Evolutionary conservation across 2,888 invertebrate genomes (phyloP).

Genomic region (Octonoba sinensis): DNA sequence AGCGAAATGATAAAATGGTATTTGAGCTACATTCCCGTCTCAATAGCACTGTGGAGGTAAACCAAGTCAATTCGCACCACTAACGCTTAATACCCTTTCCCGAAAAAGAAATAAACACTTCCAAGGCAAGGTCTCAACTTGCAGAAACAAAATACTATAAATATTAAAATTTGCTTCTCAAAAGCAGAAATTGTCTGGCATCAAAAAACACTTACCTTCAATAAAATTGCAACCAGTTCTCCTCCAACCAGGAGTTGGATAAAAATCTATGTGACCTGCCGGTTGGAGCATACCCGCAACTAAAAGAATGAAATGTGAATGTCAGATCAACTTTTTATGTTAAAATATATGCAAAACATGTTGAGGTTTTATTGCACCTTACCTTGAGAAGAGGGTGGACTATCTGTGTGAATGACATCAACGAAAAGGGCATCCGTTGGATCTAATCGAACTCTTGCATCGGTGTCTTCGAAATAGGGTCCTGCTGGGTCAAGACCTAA

Average conservation of each 20-base stretch:
- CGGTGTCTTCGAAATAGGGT: constrained; percentile 70
- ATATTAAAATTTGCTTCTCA: not conserved
- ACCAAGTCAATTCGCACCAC: no score
- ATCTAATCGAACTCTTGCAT: constrained; percentile 69
- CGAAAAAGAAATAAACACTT: no score
- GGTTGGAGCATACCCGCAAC: constrained; percentile 59
- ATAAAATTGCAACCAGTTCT: constrained; percentile 54
- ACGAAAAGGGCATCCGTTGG: constrained; percentile 69
- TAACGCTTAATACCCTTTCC: no score
- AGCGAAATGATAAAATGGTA: no score
- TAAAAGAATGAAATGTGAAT: not conserved
- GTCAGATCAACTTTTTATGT: not conserved
- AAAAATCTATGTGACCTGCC: constrained; percentile 59
- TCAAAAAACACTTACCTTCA: constrained; percentile 15
- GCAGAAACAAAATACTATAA: no score
- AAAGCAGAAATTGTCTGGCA: not conserved
- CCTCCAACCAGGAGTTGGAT: constrained; percentile 62
- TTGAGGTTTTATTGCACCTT: constrained; percentile 31
- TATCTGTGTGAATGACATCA: constrained; percentile 70
- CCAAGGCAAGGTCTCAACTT: no score
- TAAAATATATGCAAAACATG: not conserved
- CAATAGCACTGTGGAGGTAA: no score
- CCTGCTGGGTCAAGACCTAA: constrained; percentile 70
- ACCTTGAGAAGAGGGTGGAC: constrained; percentile 67
- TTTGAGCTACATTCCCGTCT: no score